A percentile compares a stretch with the other conserved stretches of the same genome.
Evolutionary conservation across 2,113 vertebrate genomes (phyloP).

Genomic region (Merops nubicus): DNA sequence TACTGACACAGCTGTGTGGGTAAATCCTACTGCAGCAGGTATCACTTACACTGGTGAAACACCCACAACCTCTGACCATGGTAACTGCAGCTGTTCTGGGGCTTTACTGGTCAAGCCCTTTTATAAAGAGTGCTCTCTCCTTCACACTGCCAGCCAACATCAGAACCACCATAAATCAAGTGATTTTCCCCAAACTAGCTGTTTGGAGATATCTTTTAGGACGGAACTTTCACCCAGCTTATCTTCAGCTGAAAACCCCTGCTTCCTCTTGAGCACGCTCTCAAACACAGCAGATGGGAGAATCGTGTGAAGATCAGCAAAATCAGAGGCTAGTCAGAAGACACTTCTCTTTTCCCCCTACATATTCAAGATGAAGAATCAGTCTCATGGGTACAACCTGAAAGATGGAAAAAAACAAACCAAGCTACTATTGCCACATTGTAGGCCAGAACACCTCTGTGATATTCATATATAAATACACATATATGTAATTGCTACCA

Average conservation of each 20-base stretch:
- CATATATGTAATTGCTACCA: background rate
- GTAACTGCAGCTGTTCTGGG: background rate
- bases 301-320: background rate
- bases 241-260: background rate
- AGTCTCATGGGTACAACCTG: background rate
- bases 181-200: background rate
- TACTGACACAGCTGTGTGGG: slow-evolving; percentile 13
- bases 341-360: background rate
- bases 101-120: background rate
- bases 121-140: background rate
- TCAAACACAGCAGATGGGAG: background rate
- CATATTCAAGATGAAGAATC: background rate
- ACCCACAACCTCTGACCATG: background rate
- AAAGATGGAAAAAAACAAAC: background rate
- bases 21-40: background rate
- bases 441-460: background rate
- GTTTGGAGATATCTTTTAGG: background rate
- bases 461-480: background rate
- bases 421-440: background rate
- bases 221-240: background rate
- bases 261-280: background rate
- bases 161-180: background rate
- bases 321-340: background rate
- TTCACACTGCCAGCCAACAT: background rate
- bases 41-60: background rate